These are phyloP conservation scores for Adelognathus sp. DNA, from an alignment of 2,888 invertebrate species.

Conservation along the genomic window DNA sequence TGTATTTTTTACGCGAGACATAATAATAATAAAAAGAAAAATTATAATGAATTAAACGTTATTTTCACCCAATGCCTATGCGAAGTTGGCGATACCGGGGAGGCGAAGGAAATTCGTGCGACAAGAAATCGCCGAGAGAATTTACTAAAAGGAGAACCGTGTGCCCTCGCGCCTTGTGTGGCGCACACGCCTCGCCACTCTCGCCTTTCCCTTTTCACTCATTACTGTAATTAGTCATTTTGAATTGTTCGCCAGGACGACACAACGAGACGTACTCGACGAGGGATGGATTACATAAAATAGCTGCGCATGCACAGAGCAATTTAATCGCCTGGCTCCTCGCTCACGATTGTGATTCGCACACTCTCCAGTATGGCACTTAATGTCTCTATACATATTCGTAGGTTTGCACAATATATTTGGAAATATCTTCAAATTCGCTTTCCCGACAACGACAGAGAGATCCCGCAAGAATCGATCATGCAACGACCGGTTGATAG, in stretches of 20 bases:
- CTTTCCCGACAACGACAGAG: background rate
- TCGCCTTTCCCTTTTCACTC: constrained; percentile 67
- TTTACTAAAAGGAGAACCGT: constrained; percentile 57
- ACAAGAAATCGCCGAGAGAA: constrained; percentile 30
- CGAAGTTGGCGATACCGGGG: constrained; percentile 9
- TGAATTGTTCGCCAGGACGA: constrained; percentile 61
- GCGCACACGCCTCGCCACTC: constrained; percentile 47
- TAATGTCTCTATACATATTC: constrained; percentile 33
- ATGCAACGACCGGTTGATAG: constrained; percentile 21
- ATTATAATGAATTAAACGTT: constrained; percentile 11
- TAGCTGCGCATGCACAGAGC: background rate
- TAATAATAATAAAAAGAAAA: constrained; percentile 64
- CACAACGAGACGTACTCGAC: constrained; percentile 4
- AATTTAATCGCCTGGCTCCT: constrained; percentile 29
- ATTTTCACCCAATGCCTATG: background rate
- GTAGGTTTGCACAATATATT: background rate
- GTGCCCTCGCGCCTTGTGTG: constrained; percentile 36
- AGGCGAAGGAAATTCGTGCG: constrained; percentile 21
- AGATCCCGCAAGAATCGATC: constrained; percentile 10
- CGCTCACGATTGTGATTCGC: constrained; percentile 21
- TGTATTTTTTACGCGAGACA: constrained; percentile 76
- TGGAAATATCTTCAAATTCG: constrained; percentile 36
- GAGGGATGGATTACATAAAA: constrained; percentile 32
- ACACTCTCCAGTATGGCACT: background rate
- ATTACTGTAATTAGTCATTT: constrained; percentile 68